These are phyloP conservation scores for Phaethornis superciliosus DNA, from an alignment of 2,113 vertebrate genomes.

Conservation along the genomic window DNA sequence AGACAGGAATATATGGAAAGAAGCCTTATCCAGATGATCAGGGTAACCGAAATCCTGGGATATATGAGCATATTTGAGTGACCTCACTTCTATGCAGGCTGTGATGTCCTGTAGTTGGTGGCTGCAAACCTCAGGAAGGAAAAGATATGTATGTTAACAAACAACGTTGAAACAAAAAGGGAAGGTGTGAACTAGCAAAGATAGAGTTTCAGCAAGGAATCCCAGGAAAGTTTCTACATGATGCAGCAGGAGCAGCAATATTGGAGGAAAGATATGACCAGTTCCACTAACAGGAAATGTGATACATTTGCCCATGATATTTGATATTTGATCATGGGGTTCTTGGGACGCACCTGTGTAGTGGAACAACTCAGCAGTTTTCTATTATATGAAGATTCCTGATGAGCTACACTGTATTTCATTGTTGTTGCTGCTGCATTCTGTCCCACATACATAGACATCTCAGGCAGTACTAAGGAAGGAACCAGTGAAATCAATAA, in stretches of 20 bases:
- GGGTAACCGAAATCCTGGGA: not conserved
- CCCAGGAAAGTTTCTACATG: not conserved
- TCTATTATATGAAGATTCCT: not conserved
- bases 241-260: not conserved
- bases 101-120: not conserved
- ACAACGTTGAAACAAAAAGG: not conserved
- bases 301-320: not conserved
- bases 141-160: not conserved
- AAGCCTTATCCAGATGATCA: not conserved
- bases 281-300: not conserved
- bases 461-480: not conserved
- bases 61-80: not conserved
- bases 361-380: not conserved
- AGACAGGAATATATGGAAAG: not conserved
- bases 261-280: not conserved
- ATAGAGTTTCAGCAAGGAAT: not conserved
- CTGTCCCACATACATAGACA: not conserved
- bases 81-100: not conserved
- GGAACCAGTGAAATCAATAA: not conserved
- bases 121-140: not conserved
- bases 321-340: not conserved
- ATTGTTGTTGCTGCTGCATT: not conserved
- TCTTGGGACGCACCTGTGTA: not conserved
- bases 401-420: not conserved
- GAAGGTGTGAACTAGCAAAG: not conserved